Base-by-base conservation (phyloP, 2,113 vertebrate genomes). In the Varanus komodoensis region DNA sequence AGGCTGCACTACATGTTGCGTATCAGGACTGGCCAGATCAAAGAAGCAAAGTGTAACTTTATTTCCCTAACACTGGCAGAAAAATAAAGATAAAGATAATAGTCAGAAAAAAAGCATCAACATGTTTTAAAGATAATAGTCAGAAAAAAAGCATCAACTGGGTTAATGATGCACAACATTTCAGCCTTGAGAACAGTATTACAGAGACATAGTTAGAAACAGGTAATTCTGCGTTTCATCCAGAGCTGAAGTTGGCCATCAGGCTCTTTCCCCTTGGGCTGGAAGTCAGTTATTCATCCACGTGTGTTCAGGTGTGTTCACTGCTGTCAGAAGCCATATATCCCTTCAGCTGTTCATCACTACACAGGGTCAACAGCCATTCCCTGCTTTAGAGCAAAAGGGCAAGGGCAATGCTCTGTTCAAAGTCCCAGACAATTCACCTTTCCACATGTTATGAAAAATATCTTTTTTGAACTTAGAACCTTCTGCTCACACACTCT, bases 341-440 rank as follows among this genome's bases (percentile, higher is more conserved):
- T 57, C 48, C 61, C 87, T 88, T 82, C 29, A 38, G 87, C 67
- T 38, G 8, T 88, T 73, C 27, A 52, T 57, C 12, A n/a, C 23
- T 71, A 54, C 15, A 57, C 27, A 54, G 23, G 21, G 82, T 82
- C 34, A 54, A 34, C n/a, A 82, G 50, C 52, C 82, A 57, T 38
- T 82, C 87, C n/a, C 15, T 82, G n/a, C n/a, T 82, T 88, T 67
- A 82, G n/a, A 44, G n/a, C 32, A 71, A 44, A 80, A 68, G 67
- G 48, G 68, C 73, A 29, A 54, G 3, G 48, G 44, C 29, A 54
- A 50, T 73, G 34, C n/a, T 38, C 4, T 23, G 27, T n/a, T 25
- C 38, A 80, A 79, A 80, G 38, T 27, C 54, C 86, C 52, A 81
- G 79, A 57, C 23, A 57, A 82, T 44, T 21, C 11, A 57, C 23